Evolutionary conservation across 92 coral and sea anemone species (phyloP).

Genomic region (Blastomussa wellsi): DNA sequence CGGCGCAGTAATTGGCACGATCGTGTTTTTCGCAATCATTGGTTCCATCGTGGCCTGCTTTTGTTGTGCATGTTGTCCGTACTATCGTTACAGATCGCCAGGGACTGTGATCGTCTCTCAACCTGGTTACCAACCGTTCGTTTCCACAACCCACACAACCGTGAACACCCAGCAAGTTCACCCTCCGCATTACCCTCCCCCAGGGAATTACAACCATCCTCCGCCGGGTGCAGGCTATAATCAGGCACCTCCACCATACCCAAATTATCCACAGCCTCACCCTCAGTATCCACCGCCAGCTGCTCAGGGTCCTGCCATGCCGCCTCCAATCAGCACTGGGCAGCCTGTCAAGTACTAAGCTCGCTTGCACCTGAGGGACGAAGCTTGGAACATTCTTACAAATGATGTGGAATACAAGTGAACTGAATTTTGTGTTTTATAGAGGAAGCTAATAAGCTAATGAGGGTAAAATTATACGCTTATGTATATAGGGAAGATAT

Average conservation of each 20-base stretch:
- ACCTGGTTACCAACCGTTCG: not conserved
- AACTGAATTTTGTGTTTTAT: not conserved
- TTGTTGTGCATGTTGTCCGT: slow-evolving; percentile 36
- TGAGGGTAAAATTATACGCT: no score
- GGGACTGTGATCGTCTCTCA: not conserved
- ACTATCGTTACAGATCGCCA: slow-evolving; percentile 2
- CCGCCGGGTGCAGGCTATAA: not conserved
- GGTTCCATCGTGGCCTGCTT: slow-evolving; percentile 13
- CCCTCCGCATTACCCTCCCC: not conserved
- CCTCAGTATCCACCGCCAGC: not conserved
- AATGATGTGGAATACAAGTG: not conserved
- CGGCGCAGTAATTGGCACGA: not conserved
- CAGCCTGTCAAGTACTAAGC: not conserved
- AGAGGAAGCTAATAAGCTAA: not conserved
- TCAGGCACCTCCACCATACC: slow-evolving; percentile 11
- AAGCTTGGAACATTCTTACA: not conserved
- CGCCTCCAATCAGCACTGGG: not conserved
- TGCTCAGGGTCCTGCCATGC: not conserved
- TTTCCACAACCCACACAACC: not conserved
- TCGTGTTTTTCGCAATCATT: slow-evolving; percentile 6
- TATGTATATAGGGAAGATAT: no score
- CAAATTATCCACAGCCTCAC: not conserved
- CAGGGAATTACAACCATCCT: slow-evolving; percentile 12
- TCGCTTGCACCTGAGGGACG: not conserved
- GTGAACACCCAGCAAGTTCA: not conserved